These are phyloP conservation scores for Aphidius gifuensis DNA, from an alignment of 1,140 invertebrate species.

Conservation along the genomic window DNA sequence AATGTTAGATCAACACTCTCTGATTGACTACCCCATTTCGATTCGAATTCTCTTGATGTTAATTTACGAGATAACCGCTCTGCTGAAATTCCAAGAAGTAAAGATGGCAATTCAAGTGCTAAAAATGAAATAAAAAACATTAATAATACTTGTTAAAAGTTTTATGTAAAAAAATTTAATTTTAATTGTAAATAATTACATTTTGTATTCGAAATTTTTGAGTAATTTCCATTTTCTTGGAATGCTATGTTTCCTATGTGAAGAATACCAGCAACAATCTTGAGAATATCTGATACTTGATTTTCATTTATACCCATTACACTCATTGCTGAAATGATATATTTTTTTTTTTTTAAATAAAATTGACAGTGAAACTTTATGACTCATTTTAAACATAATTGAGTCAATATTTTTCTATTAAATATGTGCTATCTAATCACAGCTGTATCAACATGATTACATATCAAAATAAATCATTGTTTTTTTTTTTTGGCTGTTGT, in stretches of 20 bases:
- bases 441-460: background rate
- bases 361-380: background rate
- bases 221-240: conserved; percentile 65
- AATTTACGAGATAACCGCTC: conserved; percentile 63
- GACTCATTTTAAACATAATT: background rate
- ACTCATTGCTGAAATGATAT: conserved; percentile 60
- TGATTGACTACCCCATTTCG: conserved; percentile 70
- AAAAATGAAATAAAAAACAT: conserved; percentile 28
- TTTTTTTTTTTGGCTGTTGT: background rate
- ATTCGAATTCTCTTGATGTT: conserved; percentile 67
- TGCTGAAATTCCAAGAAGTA: conserved; percentile 62
- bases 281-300: conserved; percentile 61
- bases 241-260: conserved; percentile 72
- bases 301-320: conserved; percentile 65
- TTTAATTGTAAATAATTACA: conserved; percentile 53
- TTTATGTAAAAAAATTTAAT: conserved; percentile 11
- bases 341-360: conserved; percentile 1
- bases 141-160: conserved; percentile 1
- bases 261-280: conserved; percentile 65
- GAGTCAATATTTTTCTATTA: too few species aligned
- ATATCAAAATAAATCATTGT: background rate
- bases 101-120: conserved; percentile 68
- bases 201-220: conserved; percentile 59
- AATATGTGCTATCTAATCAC: too few species aligned
- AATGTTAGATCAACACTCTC: conserved; percentile 69